Evolutionary conservation across 2,888 invertebrate genomes (phyloP).

Genomic region (Agrotis puta): DNA sequence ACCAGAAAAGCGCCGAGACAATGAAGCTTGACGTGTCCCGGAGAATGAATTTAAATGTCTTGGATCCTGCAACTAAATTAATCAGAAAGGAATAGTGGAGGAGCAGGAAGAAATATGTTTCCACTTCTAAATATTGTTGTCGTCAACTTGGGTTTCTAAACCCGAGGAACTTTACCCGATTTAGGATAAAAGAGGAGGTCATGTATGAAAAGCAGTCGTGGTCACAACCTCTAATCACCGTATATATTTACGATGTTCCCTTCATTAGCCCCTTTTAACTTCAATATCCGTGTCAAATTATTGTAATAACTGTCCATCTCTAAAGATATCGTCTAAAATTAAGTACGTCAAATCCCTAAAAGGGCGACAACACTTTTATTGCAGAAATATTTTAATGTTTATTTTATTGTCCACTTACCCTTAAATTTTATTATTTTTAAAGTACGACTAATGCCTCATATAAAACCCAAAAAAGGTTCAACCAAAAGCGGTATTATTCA

Average conservation of each 20-base stretch:
- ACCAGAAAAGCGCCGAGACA: too few species aligned
- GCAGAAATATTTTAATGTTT: constrained; percentile 7
- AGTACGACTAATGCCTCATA: constrained; percentile 37
- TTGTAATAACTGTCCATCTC: constrained; percentile 26
- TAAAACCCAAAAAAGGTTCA: constrained; percentile 24
- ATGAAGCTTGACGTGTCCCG: too few species aligned
- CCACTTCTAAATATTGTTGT: too few species aligned
- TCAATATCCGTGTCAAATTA: not conserved
- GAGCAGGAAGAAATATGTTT: too few species aligned
- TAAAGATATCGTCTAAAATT: constrained; percentile 25
- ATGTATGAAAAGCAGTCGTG: too few species aligned
- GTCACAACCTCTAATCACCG: not conserved
- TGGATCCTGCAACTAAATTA: too few species aligned
- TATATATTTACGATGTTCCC: not conserved
- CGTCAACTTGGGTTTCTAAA: not conserved
- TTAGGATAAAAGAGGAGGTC: too few species aligned
- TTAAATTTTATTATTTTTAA: too few species aligned
- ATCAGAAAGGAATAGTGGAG: too few species aligned
- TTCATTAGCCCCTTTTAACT: not conserved
- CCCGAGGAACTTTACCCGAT: too few species aligned
- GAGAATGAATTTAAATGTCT: too few species aligned
- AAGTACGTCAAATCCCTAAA: constrained; percentile 12
- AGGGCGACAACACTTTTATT: constrained; percentile 24
- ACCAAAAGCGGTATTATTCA: constrained; percentile 34
- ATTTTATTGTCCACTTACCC: too few species aligned